Percentiles rank a stretch among this genome's conserved stretches.
phyloP scores from a whole-genome alignment of 2,113 vertebrate genomes.

The Amphilophus citrinellus region DNA sequence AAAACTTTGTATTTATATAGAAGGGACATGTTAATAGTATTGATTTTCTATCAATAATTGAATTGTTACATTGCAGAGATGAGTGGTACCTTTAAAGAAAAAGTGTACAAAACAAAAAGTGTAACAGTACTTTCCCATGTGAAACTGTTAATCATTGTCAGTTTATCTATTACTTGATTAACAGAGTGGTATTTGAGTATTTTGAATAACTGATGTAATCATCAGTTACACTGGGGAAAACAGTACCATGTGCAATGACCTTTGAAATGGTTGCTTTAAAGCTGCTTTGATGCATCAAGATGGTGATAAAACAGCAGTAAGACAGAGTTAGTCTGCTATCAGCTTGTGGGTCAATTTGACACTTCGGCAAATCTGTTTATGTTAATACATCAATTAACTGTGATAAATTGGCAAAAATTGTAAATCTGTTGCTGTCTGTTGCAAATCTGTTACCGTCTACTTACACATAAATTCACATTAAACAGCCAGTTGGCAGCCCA shows the following conservation, averaged over 20 bases:
- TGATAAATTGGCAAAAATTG: neutral
- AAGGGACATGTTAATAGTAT: neutral
- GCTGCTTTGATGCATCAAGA: fast-evolving
- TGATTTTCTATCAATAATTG: neutral
- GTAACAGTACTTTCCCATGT: neutral
- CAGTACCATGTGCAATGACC: too few relatives aligned
- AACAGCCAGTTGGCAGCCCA: neutral
- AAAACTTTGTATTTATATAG: neutral
- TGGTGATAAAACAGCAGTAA: neutral
- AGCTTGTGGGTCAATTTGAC: neutral
- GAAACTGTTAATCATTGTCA: neutral
- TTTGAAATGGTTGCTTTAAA: neutral
- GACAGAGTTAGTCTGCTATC: neutral
- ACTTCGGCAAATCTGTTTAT: neutral
- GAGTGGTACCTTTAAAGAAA: neutral
- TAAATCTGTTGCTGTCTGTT: too few relatives aligned
- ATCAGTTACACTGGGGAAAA: neutral
- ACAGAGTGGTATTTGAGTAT: neutral
- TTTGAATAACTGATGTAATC: neutral
- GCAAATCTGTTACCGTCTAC: neutral
- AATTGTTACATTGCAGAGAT: neutral
- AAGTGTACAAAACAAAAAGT: neutral
- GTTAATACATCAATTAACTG: neutral
- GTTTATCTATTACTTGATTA: neutral
- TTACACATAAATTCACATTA: neutral